Percentiles rank a stretch among this genome's conserved stretches.
Conservation (phyloP, 2,797 vertebrate species). For the Poeciliopsis paucimaculata region DNA sequence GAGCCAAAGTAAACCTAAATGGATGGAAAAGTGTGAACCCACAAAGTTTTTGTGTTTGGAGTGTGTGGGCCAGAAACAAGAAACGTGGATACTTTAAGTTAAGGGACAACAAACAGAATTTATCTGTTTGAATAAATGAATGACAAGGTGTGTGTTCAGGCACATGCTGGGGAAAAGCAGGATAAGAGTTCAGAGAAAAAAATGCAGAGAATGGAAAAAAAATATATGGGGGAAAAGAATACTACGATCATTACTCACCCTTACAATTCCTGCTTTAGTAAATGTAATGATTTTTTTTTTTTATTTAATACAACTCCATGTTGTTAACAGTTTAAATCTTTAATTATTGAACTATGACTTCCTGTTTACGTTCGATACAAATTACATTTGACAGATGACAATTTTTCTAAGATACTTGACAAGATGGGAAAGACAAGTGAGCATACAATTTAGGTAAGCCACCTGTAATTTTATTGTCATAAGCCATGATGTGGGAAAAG, state of each 20-base stretch:
- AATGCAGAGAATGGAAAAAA: neutral
- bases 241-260: neutral
- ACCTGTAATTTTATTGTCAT: neutral
- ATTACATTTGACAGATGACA: neutral
- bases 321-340: neutral
- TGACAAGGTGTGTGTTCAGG: conserved; percentile 33
- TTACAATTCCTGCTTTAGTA: neutral
- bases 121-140: conserved; percentile 58
- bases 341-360: neutral
- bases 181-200: neutral
- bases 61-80: conserved; percentile 39
- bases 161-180: conserved; percentile 14
- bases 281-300: neutral
- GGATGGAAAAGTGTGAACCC: conserved; percentile 41
- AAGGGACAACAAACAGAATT: conserved; percentile 60
- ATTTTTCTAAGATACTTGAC: neutral
- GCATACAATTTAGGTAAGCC: neutral
- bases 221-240: neutral
- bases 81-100: conserved; percentile 57
- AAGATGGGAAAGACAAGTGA: neutral
- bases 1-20: conserved; percentile 59
- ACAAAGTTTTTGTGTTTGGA: conserved; percentile 46
- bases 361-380: neutral
- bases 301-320: neutral
- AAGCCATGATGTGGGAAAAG: neutral